A percentile compares a stretch with the other conserved stretches of the same genome.
These are phyloP conservation scores for Cheiracanthium punctorium DNA, from an alignment of 2,888 invertebrate genomes.

Conservation along the genomic window DNA sequence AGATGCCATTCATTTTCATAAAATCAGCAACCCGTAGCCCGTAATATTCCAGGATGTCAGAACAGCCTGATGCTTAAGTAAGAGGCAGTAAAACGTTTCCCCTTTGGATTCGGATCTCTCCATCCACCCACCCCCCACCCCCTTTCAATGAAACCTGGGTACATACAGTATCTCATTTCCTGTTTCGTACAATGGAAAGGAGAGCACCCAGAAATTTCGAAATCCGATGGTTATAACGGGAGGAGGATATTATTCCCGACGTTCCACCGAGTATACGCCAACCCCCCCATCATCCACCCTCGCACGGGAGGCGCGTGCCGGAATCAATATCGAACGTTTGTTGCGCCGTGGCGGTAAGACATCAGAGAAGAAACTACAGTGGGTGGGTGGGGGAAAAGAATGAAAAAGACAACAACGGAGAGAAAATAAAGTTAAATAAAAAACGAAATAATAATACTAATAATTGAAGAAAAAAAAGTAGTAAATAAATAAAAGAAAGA, in stretches of 20 bases:
- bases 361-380: too few relatives aligned
- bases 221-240: conserved; percentile 58
- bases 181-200: conserved; percentile 62
- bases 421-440: conserved; percentile 41
- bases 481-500: conserved; percentile 5
- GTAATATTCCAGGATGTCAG: neutral
- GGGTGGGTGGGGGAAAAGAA: neutral
- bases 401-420: neutral
- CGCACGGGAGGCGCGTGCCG: conserved; percentile 8
- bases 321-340: conserved; percentile 63
- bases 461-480: conserved; percentile 39
- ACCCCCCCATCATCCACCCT: neutral
- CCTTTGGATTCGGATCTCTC: conserved; percentile 8
- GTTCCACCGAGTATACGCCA: neutral
- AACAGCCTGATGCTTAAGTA: conserved; percentile 49
- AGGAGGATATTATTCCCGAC: conserved; percentile 61
- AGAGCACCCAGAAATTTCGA: conserved; percentile 47
- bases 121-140: conserved; percentile 19
- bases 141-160: conserved; percentile 17
- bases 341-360: conserved; percentile 35
- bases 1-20: neutral
- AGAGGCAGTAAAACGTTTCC: conserved; percentile 64
- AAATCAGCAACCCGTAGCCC: neutral
- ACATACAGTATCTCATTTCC: conserved; percentile 68
- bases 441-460: conserved; percentile 58